Conservation (phyloP, 2,888 invertebrate genomes). For the Dicycla oo region DNA sequence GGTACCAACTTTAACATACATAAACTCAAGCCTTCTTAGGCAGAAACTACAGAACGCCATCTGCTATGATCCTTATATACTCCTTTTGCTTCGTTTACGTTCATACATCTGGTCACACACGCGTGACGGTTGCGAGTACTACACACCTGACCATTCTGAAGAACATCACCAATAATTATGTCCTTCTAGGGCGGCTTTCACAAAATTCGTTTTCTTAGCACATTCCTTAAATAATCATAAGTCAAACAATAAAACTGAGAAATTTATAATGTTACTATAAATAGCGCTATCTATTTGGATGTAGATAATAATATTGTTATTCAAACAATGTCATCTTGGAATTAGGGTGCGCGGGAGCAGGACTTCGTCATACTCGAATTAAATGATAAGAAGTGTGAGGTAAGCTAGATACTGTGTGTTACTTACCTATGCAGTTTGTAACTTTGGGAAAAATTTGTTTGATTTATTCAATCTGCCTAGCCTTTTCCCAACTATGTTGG, state of each 20-base stretch:
- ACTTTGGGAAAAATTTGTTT: neutral
- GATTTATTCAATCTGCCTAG: too few species aligned
- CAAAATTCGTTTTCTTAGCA: neutral
- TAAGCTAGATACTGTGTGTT: neutral
- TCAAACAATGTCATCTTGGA: slow-evolving; percentile 58
- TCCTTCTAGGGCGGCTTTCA: too few species aligned
- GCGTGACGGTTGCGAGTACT: too few species aligned
- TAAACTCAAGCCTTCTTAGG: too few species aligned
- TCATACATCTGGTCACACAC: too few species aligned
- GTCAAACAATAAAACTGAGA: slow-evolving; percentile 44
- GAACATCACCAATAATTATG: too few species aligned
- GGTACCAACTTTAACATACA: too few species aligned
- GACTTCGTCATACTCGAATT: slow-evolving; percentile 52
- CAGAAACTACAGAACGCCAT: too few species aligned
- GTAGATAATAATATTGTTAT: slow-evolving; percentile 44
- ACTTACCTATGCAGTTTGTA: neutral
- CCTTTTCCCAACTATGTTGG: too few species aligned
- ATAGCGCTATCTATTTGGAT: slow-evolving; percentile 59
- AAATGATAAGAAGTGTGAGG: slow-evolving; percentile 52
- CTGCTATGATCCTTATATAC: too few species aligned
- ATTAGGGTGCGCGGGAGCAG: slow-evolving; percentile 57
- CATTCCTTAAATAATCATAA: slow-evolving; percentile 18
- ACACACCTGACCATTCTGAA: too few species aligned
- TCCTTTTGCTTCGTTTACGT: too few species aligned
- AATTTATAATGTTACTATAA: slow-evolving; percentile 48